A percentile compares a stretch with the other conserved stretches of the same genome.
Conservation (phyloP, 2,888 invertebrate genomes). For the Tryphoninae sp. region DNA sequence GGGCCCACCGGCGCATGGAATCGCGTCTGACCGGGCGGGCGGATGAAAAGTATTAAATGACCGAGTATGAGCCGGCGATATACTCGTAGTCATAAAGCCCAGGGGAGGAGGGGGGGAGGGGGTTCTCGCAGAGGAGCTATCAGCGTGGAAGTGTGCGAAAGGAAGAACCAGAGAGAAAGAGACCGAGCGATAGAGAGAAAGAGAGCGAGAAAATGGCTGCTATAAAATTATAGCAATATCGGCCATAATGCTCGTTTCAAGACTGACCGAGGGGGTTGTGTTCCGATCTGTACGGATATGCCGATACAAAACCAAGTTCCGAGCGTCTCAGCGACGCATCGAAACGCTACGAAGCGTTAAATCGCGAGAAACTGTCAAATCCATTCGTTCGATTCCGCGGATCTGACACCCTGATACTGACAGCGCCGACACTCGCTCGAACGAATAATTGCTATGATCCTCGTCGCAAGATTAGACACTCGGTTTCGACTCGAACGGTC, state of each 20-base stretch:
- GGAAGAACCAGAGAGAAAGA: conserved; percentile 38
- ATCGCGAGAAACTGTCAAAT: conserved; percentile 5
- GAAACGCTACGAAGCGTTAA: not conserved
- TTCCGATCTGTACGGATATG: conserved; percentile 7
- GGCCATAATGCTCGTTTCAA: conserved; percentile 52
- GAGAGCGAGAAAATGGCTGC: conserved; percentile 56
- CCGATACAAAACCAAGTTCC: not conserved
- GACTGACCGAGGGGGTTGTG: conserved; percentile 30
- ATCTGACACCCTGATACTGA: not conserved
- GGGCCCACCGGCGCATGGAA: conserved; percentile 59
- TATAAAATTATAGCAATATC: conserved; percentile 60
- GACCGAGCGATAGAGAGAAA: conserved; percentile 45
- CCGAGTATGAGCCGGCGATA: conserved; percentile 61
- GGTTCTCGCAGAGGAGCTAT: conserved; percentile 33
- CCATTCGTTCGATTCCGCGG: not conserved
- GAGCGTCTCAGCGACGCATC: not conserved
- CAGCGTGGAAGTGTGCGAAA: conserved; percentile 59
- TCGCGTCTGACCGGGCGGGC: conserved; percentile 59
- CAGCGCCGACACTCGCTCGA: not conserved
- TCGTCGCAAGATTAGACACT: not conserved
- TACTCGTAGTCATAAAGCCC: conserved; percentile 59
- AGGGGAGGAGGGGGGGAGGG: conserved; percentile 9
- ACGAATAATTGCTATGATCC: not conserved
- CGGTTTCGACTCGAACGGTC: not conserved
- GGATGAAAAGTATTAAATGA: conserved; percentile 67